These are phyloP conservation scores for Delphinus delphis DNA, from an alignment of 2,113 vertebrate species.

Conservation along the genomic window DNA sequence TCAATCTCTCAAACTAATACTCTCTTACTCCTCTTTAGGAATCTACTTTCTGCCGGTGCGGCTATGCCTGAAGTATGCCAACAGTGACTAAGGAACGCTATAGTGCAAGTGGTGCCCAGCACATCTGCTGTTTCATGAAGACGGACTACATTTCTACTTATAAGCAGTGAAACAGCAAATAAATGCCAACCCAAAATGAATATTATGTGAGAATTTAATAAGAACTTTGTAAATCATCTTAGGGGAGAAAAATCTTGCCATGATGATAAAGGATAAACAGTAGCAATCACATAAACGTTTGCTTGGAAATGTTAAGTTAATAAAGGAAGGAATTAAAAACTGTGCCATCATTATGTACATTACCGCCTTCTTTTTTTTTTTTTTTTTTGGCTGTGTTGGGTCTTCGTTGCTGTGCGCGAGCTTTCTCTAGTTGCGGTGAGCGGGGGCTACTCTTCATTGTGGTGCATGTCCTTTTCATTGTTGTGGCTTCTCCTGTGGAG, in stretches of 20 bases:
- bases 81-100: neutral
- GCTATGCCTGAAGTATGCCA: neutral
- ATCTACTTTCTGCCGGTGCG: neutral
- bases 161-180: neutral
- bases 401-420: too few species aligned
- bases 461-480: too few species aligned
- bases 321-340: neutral
- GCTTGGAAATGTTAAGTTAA: neutral
- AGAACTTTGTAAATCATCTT: constrained; percentile 7
- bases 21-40: neutral
- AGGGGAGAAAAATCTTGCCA: neutral
- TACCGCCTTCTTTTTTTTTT: neutral
- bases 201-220: neutral
- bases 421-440: too few species aligned
- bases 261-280: neutral
- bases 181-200: neutral
- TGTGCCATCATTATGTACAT: neutral
- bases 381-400: too few species aligned
- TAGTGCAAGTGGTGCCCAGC: neutral
- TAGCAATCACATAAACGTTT: neutral
- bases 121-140: neutral
- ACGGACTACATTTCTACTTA: neutral
- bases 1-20: neutral
- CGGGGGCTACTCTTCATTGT: too few species aligned
- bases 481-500: too few species aligned